These are phyloP conservation scores for Nesogale talazaci DNA, from an alignment of 2,113 vertebrate genomes.

Conservation along the genomic window DNA sequence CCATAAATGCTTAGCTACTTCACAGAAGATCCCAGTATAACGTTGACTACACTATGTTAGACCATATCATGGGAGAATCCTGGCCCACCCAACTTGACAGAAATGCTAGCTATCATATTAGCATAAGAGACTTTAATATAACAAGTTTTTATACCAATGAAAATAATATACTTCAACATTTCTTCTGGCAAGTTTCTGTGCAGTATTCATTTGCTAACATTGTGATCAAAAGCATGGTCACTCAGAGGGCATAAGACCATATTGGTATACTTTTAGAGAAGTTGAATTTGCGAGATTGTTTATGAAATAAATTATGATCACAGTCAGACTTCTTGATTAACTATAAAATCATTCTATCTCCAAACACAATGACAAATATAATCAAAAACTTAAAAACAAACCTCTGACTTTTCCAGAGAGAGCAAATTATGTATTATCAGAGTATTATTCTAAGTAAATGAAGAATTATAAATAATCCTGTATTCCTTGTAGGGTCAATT, in stretches of 20 bases:
- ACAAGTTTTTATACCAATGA: background rate
- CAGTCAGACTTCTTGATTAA: conserved; percentile 20
- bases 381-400: conserved; percentile 35
- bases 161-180: background rate
- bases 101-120: no score
- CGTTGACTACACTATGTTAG: no score
- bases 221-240: background rate
- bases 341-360: conserved; percentile 8
- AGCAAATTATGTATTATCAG: background rate
- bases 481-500: conserved; percentile 1
- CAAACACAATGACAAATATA: background rate
- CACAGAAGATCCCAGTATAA: no score
- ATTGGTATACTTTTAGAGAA: conserved; percentile 10
- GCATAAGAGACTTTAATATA: background rate
- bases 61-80: no score
- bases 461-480: conserved; percentile 20
- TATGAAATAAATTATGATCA: conserved; percentile 2
- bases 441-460: conserved; percentile 11
- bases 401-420: background rate
- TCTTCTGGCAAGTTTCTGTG: no score
- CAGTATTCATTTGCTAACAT: background rate
- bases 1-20: no score
- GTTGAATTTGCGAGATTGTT: background rate
- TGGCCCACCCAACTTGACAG: no score
- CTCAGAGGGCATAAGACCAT: background rate